phyloP scores from a whole-genome alignment of 2,113 vertebrate genomes.

The Proterorhinus semilunaris region DNA sequence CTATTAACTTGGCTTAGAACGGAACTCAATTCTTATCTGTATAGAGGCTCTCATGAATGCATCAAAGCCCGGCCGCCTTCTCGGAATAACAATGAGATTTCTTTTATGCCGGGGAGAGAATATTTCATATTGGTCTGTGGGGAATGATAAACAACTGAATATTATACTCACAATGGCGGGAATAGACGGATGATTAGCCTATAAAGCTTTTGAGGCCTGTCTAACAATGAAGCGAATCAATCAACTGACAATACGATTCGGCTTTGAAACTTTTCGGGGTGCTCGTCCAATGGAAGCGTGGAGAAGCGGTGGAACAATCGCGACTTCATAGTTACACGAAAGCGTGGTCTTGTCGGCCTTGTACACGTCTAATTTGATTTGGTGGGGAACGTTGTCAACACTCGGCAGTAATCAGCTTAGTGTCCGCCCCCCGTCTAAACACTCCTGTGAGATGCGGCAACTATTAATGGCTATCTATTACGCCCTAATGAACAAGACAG shows the following conservation, averaged over 20 bases:
- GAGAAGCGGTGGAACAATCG: background rate
- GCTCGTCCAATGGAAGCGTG: background rate
- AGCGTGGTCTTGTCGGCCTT: slow-evolving; percentile 2
- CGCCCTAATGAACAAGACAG: slow-evolving; percentile 25
- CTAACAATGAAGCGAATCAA: slow-evolving; percentile 13
- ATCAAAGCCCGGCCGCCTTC: slow-evolving; percentile 38
- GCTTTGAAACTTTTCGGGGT: background rate
- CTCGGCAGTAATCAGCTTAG: slow-evolving; percentile 2
- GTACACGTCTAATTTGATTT: slow-evolving; percentile 16
- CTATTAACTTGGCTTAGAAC: slow-evolving; percentile 52
- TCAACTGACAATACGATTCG: slow-evolving; percentile 23
- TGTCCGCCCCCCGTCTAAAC: slow-evolving; percentile 5
- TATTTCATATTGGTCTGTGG: slow-evolving; percentile 48
- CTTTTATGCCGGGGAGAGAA: slow-evolving; percentile 28
- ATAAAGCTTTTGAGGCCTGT: slow-evolving; percentile 24
- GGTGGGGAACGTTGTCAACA: slow-evolving; percentile 1
- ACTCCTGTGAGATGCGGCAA: slow-evolving; percentile 1
- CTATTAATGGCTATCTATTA: slow-evolving; percentile 27
- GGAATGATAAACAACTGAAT: slow-evolving; percentile 49
- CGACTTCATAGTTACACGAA: background rate
- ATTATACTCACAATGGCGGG: slow-evolving; percentile 41
- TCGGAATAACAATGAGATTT: slow-evolving; percentile 65
- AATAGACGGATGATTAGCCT: slow-evolving; percentile 38
- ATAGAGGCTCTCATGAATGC: slow-evolving; percentile 42
- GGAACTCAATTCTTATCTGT: slow-evolving; percentile 57